Conservation (phyloP, 2,797 vertebrate genomes). For the Pampus argenteus region DNA sequence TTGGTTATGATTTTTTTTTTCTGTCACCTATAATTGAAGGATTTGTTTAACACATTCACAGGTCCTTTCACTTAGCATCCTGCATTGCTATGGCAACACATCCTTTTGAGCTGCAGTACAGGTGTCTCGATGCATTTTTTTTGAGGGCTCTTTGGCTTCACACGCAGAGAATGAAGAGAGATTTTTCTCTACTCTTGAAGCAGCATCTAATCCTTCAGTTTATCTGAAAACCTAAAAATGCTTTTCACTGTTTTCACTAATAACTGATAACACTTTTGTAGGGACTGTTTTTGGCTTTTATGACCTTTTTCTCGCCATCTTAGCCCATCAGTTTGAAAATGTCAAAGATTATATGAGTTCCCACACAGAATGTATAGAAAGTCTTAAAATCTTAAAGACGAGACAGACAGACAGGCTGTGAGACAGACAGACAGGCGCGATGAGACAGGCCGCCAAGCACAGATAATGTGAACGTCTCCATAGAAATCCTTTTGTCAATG, state of each 20-base stretch:
- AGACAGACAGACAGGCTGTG: neutral
- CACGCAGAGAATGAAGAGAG: neutral
- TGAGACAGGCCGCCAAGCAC: slow-evolving; percentile 32
- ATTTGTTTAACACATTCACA: neutral
- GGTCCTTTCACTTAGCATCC: neutral
- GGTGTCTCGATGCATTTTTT: neutral
- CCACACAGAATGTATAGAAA: neutral
- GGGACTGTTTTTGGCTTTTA: neutral
- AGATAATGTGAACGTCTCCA: slow-evolving; percentile 61
- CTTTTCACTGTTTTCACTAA: too few relatives aligned
- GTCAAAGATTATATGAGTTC: neutral
- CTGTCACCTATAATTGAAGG: neutral
- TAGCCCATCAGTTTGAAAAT: neutral
- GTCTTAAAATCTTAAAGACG: neutral
- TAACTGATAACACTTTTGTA: neutral
- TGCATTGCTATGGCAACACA: too few relatives aligned
- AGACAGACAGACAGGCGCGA: slow-evolving; percentile 4
- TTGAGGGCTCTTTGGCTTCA: neutral
- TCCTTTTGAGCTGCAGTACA: neutral
- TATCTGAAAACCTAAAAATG: neutral
- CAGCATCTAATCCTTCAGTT: neutral
- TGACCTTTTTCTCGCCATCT: neutral
- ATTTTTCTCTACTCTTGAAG: neutral
- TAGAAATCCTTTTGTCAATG: slow-evolving; percentile 73
- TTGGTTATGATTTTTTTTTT: neutral